Evolutionary conservation across 1,140 invertebrate species (phyloP).

Genomic region (Coenobita brevimanus): DNA sequence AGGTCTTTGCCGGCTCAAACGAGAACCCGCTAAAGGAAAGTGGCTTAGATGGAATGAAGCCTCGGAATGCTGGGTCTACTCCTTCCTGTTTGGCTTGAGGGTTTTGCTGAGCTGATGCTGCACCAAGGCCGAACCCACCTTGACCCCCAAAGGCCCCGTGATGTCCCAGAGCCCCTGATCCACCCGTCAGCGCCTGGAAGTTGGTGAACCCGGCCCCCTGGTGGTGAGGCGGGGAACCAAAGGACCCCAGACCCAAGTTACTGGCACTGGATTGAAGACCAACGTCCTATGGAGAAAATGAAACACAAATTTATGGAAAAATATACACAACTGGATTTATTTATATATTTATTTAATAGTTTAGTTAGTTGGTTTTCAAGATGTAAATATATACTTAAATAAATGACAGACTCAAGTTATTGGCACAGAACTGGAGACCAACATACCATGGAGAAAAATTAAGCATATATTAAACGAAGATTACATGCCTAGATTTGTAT

Average conservation of each 20-base stretch:
- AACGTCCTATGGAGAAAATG: background rate
- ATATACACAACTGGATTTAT: no score
- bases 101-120: background rate
- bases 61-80: background rate
- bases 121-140: background rate
- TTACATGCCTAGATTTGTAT: no score
- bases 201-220: background rate
- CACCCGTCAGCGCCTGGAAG: background rate
- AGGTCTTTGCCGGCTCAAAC: background rate
- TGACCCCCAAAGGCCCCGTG: background rate
- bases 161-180: background rate
- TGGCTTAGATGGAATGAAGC: constrained; percentile 8
- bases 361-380: no score
- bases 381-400: no score
- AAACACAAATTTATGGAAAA: no score
- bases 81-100: background rate
- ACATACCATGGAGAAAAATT: no score
- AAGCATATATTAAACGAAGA: no score
- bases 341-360: no score
- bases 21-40: constrained; percentile 12
- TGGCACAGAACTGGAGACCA: no score
- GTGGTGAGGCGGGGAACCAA: background rate
- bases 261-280: constrained; percentile 13
- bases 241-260: background rate
- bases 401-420: no score